Percentiles rank a stretch among this genome's conserved stretches.
Evolutionary conservation across 2,888 invertebrate genomes (phyloP).

Genomic region (Amblyteles armatorius): DNA sequence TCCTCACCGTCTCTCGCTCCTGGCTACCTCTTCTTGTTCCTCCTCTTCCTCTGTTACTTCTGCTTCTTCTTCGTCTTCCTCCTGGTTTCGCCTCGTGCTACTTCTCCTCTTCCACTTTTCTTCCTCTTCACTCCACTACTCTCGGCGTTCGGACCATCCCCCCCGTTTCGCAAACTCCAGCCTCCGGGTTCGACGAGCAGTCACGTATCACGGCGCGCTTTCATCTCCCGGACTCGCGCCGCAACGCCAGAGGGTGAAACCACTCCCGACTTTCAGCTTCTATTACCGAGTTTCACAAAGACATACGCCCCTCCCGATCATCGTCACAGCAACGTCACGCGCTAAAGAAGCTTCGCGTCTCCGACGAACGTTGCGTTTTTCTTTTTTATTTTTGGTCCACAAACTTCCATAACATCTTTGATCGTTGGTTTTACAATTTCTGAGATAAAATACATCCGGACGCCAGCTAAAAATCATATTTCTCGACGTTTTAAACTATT

Average conservation of each 20-base stretch:
- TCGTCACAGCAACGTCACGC: background rate
- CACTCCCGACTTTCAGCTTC: constrained; percentile 46
- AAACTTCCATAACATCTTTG: no score
- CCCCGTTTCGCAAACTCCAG: constrained; percentile 57
- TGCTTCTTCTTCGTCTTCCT: constrained; percentile 51
- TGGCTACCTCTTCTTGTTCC: constrained; percentile 65
- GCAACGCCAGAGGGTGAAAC: constrained; percentile 20
- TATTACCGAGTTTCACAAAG: constrained; percentile 9
- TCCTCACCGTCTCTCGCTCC: constrained; percentile 37
- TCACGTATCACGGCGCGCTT: constrained; percentile 65
- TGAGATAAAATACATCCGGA: no score
- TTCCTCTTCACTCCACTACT: constrained; percentile 60
- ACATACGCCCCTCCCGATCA: constrained; percentile 13
- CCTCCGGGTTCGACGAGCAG: constrained; percentile 62
- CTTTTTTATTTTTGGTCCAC: no score
- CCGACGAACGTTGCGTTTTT: no score
- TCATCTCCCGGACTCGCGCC: constrained; percentile 56
- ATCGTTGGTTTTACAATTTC: no score
- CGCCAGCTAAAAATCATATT: no score
- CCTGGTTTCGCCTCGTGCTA: constrained; percentile 45
- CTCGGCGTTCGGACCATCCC: constrained; percentile 54
- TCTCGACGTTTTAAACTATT: no score
- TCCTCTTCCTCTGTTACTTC: constrained; percentile 37
- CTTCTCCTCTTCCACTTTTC: constrained; percentile 34
- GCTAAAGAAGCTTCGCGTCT: no score